Evolutionary conservation across 1,140 invertebrate species (phyloP).

Genomic region (Dinoponera quadriceps): DNA sequence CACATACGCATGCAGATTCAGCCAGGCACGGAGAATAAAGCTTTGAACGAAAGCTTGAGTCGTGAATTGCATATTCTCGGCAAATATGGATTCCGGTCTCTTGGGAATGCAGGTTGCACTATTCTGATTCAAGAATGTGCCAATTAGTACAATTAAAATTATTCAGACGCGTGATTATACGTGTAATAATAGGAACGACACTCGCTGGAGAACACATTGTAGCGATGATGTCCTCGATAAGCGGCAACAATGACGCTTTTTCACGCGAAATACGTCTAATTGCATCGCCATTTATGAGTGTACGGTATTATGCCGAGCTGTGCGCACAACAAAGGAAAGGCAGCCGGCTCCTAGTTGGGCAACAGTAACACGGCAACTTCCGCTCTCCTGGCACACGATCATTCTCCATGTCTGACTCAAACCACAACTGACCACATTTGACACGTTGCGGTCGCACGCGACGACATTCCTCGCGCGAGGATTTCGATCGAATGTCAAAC

Average conservation of each 20-base stretch:
- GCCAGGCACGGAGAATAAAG: not conserved
- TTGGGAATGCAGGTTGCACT: not conserved
- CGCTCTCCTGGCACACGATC: not conserved
- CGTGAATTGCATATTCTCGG: not conserved
- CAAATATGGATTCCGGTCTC: not conserved
- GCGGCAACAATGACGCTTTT: not conserved
- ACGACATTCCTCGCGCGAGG: not conserved
- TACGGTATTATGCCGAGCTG: not conserved
- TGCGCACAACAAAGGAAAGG: conserved; percentile 18
- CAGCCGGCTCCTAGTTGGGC: conserved; percentile 13
- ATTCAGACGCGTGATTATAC: not conserved
- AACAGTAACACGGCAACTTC: not conserved
- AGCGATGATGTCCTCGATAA: not conserved
- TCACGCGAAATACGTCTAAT: not conserved
- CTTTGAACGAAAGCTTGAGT: not conserved
- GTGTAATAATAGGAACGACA: not conserved
- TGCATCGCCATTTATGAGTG: conserved; percentile 9
- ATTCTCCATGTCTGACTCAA: not conserved
- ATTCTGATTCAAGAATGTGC: not conserved
- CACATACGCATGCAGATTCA: not conserved
- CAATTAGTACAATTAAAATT: not conserved
- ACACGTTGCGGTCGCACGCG: not conserved
- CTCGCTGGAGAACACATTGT: not conserved
- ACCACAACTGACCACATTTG: not conserved
- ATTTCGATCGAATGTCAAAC: too few relatives aligned